Evolutionary conservation across 2,113 vertebrate species (phyloP).

Genomic region (Tupaia tana): DNA sequence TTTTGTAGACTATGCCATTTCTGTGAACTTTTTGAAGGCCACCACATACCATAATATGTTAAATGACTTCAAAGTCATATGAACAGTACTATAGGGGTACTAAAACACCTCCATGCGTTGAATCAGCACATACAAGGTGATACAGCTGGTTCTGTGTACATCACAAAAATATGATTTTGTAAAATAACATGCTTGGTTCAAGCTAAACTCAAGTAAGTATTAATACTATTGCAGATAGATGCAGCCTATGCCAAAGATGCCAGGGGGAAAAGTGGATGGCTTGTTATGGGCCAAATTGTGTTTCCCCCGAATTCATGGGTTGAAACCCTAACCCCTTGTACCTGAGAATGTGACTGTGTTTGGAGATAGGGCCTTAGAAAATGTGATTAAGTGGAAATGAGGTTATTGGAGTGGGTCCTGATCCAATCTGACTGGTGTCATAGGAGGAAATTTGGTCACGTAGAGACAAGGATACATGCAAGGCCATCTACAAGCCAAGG

Average conservation of each 20-base stretch:
- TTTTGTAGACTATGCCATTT: no score
- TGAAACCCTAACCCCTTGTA: background rate
- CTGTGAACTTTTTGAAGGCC: background rate
- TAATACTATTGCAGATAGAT: background rate
- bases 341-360: background rate
- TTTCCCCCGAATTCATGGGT: background rate
- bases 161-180: background rate
- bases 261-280: background rate
- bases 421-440: background rate
- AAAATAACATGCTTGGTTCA: background rate
- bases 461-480: background rate
- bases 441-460: background rate
- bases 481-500: background rate
- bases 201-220: background rate
- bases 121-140: background rate
- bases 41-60: background rate
- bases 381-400: background rate
- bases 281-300: background rate
- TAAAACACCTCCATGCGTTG: background rate
- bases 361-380: background rate
- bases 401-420: background rate
- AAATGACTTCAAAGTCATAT: background rate
- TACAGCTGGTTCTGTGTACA: background rate
- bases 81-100: background rate
- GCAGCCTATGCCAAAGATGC: background rate